Base-by-base conservation (phyloP, 2,888 invertebrate species). In the Germaria angustata region DNA sequence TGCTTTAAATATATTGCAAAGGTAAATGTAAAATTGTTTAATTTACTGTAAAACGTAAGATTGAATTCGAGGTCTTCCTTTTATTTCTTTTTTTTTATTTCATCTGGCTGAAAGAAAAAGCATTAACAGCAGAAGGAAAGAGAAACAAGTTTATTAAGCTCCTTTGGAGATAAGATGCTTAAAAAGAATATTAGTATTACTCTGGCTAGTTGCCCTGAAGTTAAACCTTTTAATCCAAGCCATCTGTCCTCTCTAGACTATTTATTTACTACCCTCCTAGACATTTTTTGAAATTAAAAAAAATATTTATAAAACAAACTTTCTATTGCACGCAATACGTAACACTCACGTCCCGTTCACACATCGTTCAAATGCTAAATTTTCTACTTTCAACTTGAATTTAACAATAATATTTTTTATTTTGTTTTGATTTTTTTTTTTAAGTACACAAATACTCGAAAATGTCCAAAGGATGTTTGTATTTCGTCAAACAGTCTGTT, bases 401-500 rank as follows among this genome's bases (percentile, higher is more conserved):
- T 22, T 13, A 15, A 20, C n/a, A n/a, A n/a, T n/a, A n/a, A n/a
- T n/a, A 6, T 28, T 28, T 28, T 3, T 28, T 28, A 28, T 3
- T 6, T 28, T 36, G n/a, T 39, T 8, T 11, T 36, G n/a, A 9
- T 22, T 34, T 17, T n/a, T 28, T 55, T 46, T 28, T 22, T 32
- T 28, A 49, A 68, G 13, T 20, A 44, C 69, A 69, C 36, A 39
- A 39, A 49, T 57, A 32, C 41, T 51, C 11, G 44, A 55, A 61
- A 69, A 69, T 65, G 69, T 65, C 73, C 44, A 36, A 69, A 75
- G 81, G 73, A 57, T 81, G 51, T 81, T 81, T 81, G 68, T 41
- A 44, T 81, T 75, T 69, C 73, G 73, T 81, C 73, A 78, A 78
- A 59, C 81, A 63, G 71, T 72, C 77, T 72, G 59, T 73, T 73